Conservation (phyloP, 2,888 invertebrate genomes). For the Callinectes sapidus region DNA sequence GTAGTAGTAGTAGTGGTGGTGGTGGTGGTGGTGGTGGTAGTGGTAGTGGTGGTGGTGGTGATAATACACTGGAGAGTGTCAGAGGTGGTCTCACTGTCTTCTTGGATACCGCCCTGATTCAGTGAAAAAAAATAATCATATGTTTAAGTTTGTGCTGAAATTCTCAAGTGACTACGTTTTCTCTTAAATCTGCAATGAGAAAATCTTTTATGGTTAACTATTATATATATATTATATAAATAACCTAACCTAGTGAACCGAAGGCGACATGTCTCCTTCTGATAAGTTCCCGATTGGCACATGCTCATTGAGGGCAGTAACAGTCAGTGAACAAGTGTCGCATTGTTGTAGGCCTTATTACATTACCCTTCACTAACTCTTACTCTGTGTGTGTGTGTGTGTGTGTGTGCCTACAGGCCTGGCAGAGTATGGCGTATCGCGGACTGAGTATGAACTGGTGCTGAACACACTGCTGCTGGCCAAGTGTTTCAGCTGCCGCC, state of each 20-base stretch:
- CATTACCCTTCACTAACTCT: too few species aligned
- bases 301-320: too few species aligned
- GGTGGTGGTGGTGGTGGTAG: too few species aligned
- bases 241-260: too few species aligned
- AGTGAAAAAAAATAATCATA: not conserved
- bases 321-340: too few species aligned
- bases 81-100: not conserved
- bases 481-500: constrained; percentile 82
- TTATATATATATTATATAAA: not conserved
- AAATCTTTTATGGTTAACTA: not conserved
- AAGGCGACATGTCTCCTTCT: too few species aligned
- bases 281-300: not conserved
- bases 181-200: not conserved
- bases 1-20: too few species aligned
- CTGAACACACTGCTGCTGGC: constrained; percentile 81
- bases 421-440: constrained; percentile 74
- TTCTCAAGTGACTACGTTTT: not conserved
- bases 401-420: constrained; percentile 74
- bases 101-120: not conserved
- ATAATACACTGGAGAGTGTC: not conserved
- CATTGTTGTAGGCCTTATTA: too few species aligned
- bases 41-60: too few species aligned
- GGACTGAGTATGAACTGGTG: constrained; percentile 78
- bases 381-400: not conserved
- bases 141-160: not conserved